These are phyloP conservation scores for Hippocampus zosterae DNA, from an alignment of 2,113 vertebrate species.

Conservation along the genomic window DNA sequence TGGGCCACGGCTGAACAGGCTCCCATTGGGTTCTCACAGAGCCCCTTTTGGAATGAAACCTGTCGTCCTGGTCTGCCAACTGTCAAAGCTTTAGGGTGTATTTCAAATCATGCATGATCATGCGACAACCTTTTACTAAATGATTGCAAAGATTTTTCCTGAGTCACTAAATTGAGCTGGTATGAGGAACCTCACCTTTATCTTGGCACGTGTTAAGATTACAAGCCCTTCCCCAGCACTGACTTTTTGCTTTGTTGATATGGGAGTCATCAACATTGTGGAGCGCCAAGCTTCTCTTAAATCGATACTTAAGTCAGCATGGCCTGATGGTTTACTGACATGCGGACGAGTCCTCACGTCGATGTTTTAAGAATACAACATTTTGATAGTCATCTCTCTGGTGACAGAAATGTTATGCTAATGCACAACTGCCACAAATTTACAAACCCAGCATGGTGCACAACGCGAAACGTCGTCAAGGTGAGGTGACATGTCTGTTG, in stretches of 20 bases:
- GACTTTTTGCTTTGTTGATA: background rate
- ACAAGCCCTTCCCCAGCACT: background rate
- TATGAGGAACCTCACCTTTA: background rate
- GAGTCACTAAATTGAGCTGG: background rate
- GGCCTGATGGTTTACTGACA: background rate
- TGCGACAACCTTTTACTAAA: slow-evolving; percentile 24
- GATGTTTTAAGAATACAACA: slow-evolving; percentile 8
- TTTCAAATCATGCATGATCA: slow-evolving; percentile 21
- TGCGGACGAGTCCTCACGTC: background rate
- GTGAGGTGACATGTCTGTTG: background rate
- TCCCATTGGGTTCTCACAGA: slow-evolving; percentile 57
- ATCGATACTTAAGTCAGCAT: background rate
- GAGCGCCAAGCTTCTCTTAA: background rate
- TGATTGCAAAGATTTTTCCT: slow-evolving; percentile 12
- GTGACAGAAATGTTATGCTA: slow-evolving; percentile 2
- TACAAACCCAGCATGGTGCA: slow-evolving; percentile 6
- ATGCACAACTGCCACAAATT: background rate
- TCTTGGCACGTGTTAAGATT: background rate
- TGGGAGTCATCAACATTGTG: slow-evolving; percentile 4
- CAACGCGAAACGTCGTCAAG: background rate
- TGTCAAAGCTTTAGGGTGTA: slow-evolving; percentile 61
- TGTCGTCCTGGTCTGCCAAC: slow-evolving; percentile 56
- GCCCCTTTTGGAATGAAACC: slow-evolving; percentile 68
- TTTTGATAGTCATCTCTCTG: background rate
- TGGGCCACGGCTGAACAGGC: slow-evolving; percentile 46